Evolutionary conservation across 2,888 invertebrate species (phyloP).

Genomic region (Andrena bicolor): DNA sequence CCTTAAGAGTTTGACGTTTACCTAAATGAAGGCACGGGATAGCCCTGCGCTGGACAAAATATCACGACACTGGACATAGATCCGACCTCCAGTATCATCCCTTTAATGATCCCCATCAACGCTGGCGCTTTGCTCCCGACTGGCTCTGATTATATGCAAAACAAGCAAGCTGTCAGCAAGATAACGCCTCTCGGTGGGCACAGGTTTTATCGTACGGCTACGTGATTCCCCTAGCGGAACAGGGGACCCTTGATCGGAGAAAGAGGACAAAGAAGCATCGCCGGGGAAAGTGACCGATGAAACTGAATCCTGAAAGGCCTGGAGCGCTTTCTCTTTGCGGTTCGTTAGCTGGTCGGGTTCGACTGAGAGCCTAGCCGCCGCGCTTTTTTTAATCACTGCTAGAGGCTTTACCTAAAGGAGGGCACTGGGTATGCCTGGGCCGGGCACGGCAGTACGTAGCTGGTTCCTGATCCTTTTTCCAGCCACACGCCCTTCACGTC

Average conservation of each 20-base stretch:
- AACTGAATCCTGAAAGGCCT: conserved; percentile 7
- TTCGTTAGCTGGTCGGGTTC: neutral
- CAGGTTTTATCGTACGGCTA: conserved; percentile 10
- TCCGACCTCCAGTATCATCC: conserved; percentile 89
- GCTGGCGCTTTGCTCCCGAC: conserved; percentile 89
- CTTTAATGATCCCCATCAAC: conserved; percentile 89
- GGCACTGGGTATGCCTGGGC: conserved; percentile 90
- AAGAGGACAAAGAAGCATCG: neutral
- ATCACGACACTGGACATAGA: conserved; percentile 88
- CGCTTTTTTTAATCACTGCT: conserved; percentile 9
- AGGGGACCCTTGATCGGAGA: conserved; percentile 82
- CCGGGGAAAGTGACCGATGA: conserved; percentile 23
- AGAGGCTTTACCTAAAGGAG: conserved; percentile 86
- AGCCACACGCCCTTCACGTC: conserved; percentile 81
- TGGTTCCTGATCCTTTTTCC: conserved; percentile 76
- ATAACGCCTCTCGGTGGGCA: conserved; percentile 26
- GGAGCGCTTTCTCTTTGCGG: conserved; percentile 27
- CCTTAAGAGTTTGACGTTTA: conserved; percentile 77
- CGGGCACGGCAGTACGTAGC: conserved; percentile 89
- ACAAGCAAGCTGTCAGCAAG: conserved; percentile 55
- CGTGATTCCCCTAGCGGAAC: conserved; percentile 84
- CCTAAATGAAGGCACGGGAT: conserved; percentile 89
- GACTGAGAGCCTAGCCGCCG: neutral
- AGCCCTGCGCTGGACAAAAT: conserved; percentile 90
- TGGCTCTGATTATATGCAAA: conserved; percentile 82